Evolutionary conservation across 2,888 invertebrate species (phyloP), one percentile per base, ranked within the genome.

Genomic region (Terebella lapidaria): DNA sequence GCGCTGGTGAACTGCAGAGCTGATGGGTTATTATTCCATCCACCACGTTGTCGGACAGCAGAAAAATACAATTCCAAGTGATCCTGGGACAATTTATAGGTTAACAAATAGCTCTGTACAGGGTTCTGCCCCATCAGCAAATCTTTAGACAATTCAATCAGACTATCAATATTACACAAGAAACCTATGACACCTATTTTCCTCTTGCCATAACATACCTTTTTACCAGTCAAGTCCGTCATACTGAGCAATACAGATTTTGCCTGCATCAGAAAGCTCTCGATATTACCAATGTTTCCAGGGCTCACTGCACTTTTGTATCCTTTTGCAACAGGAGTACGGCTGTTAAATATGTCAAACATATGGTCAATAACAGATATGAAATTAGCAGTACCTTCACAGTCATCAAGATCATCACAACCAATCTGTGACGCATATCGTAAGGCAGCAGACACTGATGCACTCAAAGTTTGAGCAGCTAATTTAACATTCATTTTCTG

Each of bases 1-100:
- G n/a, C n/a, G n/a, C n/a, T n/a, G n/a, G n/a, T n/a, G n/a, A n/a
- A n/a, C n/a, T n/a, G n/a, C n/a, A n/a, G n/a, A n/a, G n/a, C n/a
- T n/a, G n/a, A n/a, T n/a, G n/a, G n/a, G n/a, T n/a, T n/a, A n/a
- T n/a, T n/a, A n/a, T n/a, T n/a, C n/a, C n/a, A n/a, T n/a, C n/a
- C n/a, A n/a, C n/a, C n/a, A n/a, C n/a, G 15, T 35, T 30, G 42
- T 45, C 46, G 3, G 18, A 56, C 25, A 10, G 3, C 24, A n/a
- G 28, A 20, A 25, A 56, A 56, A 56, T 24, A 56, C 2, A 56
- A 46, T 45, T 56, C 35, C 15, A 56, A 30, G 20, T 56, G 56
- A 25, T 56, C 54, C 54, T 54, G 54, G 10, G 56, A 56, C 1
- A 56, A 35, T 45, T 56, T 56, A n/a, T 56, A 56, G 18, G 46